These are phyloP conservation scores for Oryzias sinensis DNA, from an alignment of 2,797 vertebrate species.

Conservation along the genomic window DNA sequence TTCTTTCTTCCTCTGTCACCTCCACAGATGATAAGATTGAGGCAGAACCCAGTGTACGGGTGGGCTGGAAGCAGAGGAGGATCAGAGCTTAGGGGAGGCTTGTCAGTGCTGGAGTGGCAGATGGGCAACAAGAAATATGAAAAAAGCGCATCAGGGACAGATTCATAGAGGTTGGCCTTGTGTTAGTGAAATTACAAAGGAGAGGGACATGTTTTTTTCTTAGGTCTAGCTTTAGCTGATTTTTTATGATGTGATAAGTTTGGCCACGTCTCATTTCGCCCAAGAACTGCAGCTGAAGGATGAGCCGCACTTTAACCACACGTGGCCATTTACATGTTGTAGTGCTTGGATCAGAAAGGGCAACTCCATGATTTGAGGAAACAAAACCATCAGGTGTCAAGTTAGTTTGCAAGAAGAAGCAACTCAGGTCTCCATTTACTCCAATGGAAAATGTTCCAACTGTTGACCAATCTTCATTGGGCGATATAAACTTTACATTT, in stretches of 20 bases:
- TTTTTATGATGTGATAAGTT: slow-evolving; percentile 43
- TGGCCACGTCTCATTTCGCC: slow-evolving; percentile 28
- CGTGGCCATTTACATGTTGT: neutral
- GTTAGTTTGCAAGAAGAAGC: too few relatives aligned
- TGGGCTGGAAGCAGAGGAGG: slow-evolving; percentile 26
- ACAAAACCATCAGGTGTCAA: too few relatives aligned
- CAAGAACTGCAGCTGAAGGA: slow-evolving; percentile 44
- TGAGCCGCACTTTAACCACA: slow-evolving; percentile 32
- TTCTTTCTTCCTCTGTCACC: slow-evolving; percentile 5
- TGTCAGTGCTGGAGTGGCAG: slow-evolving; percentile 34
- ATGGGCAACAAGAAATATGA: slow-evolving; percentile 25
- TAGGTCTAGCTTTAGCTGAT: slow-evolving; percentile 54
- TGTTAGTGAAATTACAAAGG: slow-evolving; percentile 20
- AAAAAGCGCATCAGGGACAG: slow-evolving; percentile 33
- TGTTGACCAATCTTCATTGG: too few relatives aligned
- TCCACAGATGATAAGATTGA: slow-evolving; percentile 19
- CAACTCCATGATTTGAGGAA: too few relatives aligned
- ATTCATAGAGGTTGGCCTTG: slow-evolving; percentile 29
- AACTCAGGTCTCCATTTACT: too few relatives aligned
- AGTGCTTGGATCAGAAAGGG: too few relatives aligned
- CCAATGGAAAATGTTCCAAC: too few relatives aligned
- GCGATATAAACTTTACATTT: too few relatives aligned
- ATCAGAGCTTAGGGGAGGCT: slow-evolving; percentile 29
- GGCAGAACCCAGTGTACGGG: slow-evolving; percentile 4
- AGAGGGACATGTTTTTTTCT: slow-evolving; percentile 42